phyloP scores from a whole-genome alignment of 2,888 invertebrate genomes.

The Phyllotreta striolata region DNA sequence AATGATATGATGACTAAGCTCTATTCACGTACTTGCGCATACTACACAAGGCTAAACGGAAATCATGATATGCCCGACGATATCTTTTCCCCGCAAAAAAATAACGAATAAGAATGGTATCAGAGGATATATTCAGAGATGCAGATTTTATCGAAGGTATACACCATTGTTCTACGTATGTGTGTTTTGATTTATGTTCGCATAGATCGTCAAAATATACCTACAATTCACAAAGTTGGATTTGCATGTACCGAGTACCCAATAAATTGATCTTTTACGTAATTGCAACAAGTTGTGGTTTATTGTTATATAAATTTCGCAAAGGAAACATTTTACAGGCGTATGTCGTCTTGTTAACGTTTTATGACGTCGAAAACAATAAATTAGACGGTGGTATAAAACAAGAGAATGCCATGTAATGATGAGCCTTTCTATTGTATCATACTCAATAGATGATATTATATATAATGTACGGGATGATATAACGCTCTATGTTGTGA shows the following conservation, averaged over 20 bases:
- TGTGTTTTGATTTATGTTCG: no score
- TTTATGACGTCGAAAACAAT: conserved; percentile 27
- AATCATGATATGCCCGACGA: conserved; percentile 30
- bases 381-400: conserved; percentile 25
- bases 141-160: conserved; percentile 24
- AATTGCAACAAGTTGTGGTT: conserved; percentile 15
- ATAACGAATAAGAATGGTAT: conserved; percentile 23
- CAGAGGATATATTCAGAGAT: background rate
- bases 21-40: conserved; percentile 32
- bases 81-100: conserved; percentile 19
- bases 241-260: background rate
- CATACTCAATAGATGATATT: no score
- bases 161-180: conserved; percentile 12
- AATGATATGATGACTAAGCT: conserved; percentile 30
- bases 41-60: conserved; percentile 28
- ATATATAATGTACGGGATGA: no score
- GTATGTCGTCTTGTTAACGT: conserved; percentile 28
- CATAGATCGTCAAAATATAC: no score
- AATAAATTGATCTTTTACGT: conserved; percentile 15
- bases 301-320: conserved; percentile 29
- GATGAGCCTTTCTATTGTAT: conserved; percentile 24
- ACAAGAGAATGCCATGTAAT: conserved; percentile 15
- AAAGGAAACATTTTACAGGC: conserved; percentile 27
- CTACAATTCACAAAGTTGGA: no score
- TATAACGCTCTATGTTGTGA: no score